Conservation (phyloP, 2,113 vertebrate species). For the Eretmodus cyanostictus region DNA sequence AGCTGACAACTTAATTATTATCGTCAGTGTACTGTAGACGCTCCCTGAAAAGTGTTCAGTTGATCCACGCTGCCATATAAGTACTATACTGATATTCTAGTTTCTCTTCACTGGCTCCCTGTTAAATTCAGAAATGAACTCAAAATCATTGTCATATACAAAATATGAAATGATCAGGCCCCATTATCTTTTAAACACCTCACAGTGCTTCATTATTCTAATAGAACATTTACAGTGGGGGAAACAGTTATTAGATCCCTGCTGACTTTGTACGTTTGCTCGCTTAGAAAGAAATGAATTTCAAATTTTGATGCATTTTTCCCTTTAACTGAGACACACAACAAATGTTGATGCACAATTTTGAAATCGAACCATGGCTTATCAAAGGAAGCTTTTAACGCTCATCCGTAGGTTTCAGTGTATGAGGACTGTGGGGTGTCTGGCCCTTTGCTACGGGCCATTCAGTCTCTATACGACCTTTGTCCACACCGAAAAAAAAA, state of each 20-base stretch:
- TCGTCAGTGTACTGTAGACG: background rate
- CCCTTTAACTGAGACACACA: background rate
- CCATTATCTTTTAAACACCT: background rate
- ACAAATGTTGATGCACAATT: background rate
- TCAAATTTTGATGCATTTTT: background rate
- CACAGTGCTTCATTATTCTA: background rate
- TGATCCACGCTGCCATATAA: background rate
- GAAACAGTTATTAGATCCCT: background rate
- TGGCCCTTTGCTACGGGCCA: background rate
- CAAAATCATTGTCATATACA: background rate
- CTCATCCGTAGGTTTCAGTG: background rate
- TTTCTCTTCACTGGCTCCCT: background rate
- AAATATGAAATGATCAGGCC: background rate
- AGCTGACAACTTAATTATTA: background rate
- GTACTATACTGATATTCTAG: background rate
- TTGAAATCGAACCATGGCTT: background rate
- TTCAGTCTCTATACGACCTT: background rate
- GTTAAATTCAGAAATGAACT: background rate
- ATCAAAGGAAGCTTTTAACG: background rate
- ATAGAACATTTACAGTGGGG: background rate
- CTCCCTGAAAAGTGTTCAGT: background rate
- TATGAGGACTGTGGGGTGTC: background rate
- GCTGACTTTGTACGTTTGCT: background rate
- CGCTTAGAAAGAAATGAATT: background rate
- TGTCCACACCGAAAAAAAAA: fast-evolving